Conservation (phyloP, 1,140 invertebrate genomes). For the Cyrtorhinus lividipennis region DNA sequence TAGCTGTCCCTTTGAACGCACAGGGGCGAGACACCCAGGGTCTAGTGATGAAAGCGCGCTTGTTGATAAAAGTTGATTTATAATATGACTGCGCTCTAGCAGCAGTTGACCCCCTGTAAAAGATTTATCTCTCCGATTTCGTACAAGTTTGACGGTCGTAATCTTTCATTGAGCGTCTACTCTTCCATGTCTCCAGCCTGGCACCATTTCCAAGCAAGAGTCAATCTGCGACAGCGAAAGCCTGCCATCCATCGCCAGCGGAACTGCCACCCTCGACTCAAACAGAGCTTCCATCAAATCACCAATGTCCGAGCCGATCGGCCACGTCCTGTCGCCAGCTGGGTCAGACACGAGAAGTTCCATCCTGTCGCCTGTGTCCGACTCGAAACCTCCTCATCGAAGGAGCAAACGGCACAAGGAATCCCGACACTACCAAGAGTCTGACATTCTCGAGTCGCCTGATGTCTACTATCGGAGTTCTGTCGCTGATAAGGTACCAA, state of each 20-base stretch:
- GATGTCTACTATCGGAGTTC: slow-evolving; percentile 69
- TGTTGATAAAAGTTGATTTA: no score
- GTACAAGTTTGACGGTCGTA: no score
- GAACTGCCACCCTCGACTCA: slow-evolving; percentile 19
- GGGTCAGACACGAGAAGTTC: slow-evolving; percentile 26
- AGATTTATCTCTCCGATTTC: no score
- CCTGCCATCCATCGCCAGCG: slow-evolving; percentile 20
- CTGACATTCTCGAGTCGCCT: slow-evolving; percentile 69
- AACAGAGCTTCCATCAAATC: slow-evolving; percentile 12
- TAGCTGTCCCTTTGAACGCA: no score
- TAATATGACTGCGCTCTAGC: no score
- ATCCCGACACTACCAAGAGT: slow-evolving; percentile 53
- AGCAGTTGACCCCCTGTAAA: no score
- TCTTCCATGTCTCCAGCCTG: neutral
- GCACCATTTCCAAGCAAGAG: slow-evolving; percentile 9
- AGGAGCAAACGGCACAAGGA: slow-evolving; percentile 30
- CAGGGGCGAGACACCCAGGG: no score
- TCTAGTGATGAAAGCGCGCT: no score
- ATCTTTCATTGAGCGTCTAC: no score
- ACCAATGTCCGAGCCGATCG: slow-evolving; percentile 12
- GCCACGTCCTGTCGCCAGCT: slow-evolving; percentile 29
- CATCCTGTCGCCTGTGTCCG: slow-evolving; percentile 25
- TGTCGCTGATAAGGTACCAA: slow-evolving; percentile 60
- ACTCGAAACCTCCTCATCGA: slow-evolving; percentile 31
- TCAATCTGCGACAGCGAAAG: slow-evolving; percentile 21